Base-by-base conservation (phyloP, 2,888 invertebrate genomes). In the Drosophila multiciliata region DNA sequence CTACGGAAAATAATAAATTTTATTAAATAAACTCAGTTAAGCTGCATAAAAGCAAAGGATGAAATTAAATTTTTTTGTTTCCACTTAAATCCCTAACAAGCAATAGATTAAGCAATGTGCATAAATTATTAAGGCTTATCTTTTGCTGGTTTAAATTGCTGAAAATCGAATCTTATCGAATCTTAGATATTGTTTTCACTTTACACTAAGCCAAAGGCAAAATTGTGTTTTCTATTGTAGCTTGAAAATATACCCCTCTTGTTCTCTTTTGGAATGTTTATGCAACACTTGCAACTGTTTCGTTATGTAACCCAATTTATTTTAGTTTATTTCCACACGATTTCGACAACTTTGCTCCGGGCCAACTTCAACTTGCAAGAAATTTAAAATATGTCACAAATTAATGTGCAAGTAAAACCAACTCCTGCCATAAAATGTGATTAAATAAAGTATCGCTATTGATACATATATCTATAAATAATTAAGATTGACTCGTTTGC, bases 391-490 rank as follows among this genome's bases (percentile, higher is more conserved):
- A 60, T 60, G 52, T 62, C 40, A 11, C 60, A 75, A 79, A 70
- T 79, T 79, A 66, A 73, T 69, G 61, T 74, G 45, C 33, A 36
- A 15, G 15, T n/a, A 52, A 60, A 62, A 63, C 53, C 60, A 60
- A 17, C 17, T 17, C 12, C 53, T 38, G 11, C 45, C 11, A 45
- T 48, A 66, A 66, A 42, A 66, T 60, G 36, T 45, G 50, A 52
- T 65, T 60, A 32, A 55, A 20, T 55, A 11, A 23, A 55, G 23
- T 32, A 63, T 26, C 6, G 1, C 29, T 29, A 29, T 29, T 29
- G 5, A 5, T 29, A 29, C 29, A 29, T 29, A 29, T 29, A 29
- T 29, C 6, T 29, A 29, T 29, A 6, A 29, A 29, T 6, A 29
- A 15, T 66, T 66, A 40, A 57, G 59, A 55, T 57, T 12, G 58